Evolutionary conservation across 2,888 invertebrate species (phyloP).

Genomic region (Netelia inedita): DNA sequence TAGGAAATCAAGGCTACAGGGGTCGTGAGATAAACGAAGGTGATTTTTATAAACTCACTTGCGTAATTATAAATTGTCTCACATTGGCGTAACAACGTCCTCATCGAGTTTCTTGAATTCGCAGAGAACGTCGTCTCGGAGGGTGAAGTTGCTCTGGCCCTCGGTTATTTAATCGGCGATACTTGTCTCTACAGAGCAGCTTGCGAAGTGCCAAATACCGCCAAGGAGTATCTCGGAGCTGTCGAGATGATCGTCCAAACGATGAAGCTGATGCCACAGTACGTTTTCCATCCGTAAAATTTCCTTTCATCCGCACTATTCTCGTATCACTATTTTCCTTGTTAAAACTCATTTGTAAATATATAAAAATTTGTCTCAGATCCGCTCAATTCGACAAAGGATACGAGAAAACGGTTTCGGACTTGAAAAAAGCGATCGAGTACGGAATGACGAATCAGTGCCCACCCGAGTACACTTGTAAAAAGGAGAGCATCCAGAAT

Average conservation of each 20-base stretch:
- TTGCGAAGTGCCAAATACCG: slow-evolving; percentile 91
- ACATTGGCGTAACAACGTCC: slow-evolving; percentile 54
- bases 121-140: slow-evolving; percentile 85
- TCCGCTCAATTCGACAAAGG: slow-evolving; percentile 86
- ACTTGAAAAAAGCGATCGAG: slow-evolving; percentile 89
- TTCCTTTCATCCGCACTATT: slow-evolving; percentile 14
- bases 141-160: slow-evolving; percentile 90
- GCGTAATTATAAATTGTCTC: too few relatives aligned
- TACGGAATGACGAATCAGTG: slow-evolving; percentile 87
- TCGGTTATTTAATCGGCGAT: slow-evolving; percentile 90
- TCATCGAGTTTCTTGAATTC: slow-evolving; percentile 13
- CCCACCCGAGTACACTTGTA: slow-evolving; percentile 81
- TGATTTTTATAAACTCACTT: slow-evolving; percentile 73
- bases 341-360: too few relatives aligned
- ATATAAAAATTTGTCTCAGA: slow-evolving; percentile 82
- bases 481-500: slow-evolving; percentile 81
- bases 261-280: slow-evolving; percentile 89
- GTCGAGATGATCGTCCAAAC: slow-evolving; percentile 92
- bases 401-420: slow-evolving; percentile 88
- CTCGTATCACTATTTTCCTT: background rate
- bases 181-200: slow-evolving; percentile 92
- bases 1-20: slow-evolving; percentile 86
- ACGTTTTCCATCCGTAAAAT: slow-evolving; percentile 79
- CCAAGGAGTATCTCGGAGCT: slow-evolving; percentile 91
- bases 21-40: slow-evolving; percentile 88